Evolutionary conservation across 1,140 invertebrate species (phyloP), one percentile per base, ranked within the genome.

Genomic region (Drosophila santomea): DNA sequence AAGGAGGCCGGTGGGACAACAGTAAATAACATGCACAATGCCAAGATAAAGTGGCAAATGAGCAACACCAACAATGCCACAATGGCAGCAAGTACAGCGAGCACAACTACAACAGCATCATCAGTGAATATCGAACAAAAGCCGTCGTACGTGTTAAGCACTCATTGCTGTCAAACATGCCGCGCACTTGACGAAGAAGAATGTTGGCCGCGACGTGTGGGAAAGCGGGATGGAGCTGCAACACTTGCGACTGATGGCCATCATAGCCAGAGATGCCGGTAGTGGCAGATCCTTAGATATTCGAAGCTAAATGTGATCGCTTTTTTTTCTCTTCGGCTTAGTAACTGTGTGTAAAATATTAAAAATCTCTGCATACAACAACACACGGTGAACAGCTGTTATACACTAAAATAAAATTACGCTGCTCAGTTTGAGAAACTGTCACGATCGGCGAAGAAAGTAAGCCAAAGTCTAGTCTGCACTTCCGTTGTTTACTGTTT

Each of bases 141-240:
- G 83, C 75, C 68, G 74, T 86, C 81, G 79, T 86, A 89, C 83
- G 83, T 86, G 83, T 86, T 86, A 88, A 82, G 79, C 75, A 83
- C 83, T 86, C 82, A 83, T 86, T 86, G 84, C 83, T 89, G 83
- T 83, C 83, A 89, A 88, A 89, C 83, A 86, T 79, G 79, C 82
- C 79, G 79, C 75, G 74, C 60, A 66, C 66, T 88, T 86, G 83
- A 88, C 79, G 82, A 78, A 78, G 83, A 82, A 74, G 79, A 79
- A 83, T 75, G 69, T 68, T 68, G 67, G 17, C 44, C 57, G 72
- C 62, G 64, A 71, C 84, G 84, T 88, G 79, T 86, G 83, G 84
- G 83, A 89, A 89, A 83, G 78, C 84, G 78, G 79, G 74, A 74
- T 88, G 79, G 71, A 83, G 68, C 17, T 63, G 60, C 35, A 61